phyloP scores from a whole-genome alignment of 1,140 invertebrate species.

The Scylla paramamosain region DNA sequence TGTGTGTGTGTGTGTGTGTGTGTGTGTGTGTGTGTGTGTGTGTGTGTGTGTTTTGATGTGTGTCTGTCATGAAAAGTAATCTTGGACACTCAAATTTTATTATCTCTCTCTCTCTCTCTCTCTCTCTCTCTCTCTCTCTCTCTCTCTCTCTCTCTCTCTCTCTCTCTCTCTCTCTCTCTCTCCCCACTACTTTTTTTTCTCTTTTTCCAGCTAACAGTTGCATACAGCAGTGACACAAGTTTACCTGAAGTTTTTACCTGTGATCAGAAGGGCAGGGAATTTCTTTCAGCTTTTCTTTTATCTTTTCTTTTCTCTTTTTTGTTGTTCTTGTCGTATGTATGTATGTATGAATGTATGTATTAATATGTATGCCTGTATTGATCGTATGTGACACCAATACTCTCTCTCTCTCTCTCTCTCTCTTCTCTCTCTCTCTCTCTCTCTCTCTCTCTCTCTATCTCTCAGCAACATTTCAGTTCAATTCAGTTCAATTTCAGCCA shows the following conservation, averaged over 20 bases:
- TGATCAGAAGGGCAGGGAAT: background rate
- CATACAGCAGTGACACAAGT: no score
- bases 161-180: background rate
- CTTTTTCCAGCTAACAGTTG: background rate
- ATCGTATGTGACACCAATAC: no score
- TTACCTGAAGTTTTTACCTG: no score
- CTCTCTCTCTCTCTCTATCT: background rate
- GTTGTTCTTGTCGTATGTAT: background rate
- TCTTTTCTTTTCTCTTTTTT: background rate
- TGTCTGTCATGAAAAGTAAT: no score
- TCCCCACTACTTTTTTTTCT: background rate
- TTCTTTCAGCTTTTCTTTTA: background rate
- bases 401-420: no score
- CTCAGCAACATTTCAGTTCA: no score
- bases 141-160: background rate
- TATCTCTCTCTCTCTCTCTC: background rate
- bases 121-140: background rate
- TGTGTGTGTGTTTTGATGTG: no score
- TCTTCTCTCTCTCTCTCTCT: no score
- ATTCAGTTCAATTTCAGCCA: no score
- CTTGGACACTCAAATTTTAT: background rate
- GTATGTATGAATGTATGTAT: constrained; percentile 27
- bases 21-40: no score
- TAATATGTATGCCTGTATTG: background rate
- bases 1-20: no score